Evolutionary conservation across 2,113 vertebrate species (phyloP), one percentile per base, ranked within the genome.

Genomic region (Myodes glareolus): DNA sequence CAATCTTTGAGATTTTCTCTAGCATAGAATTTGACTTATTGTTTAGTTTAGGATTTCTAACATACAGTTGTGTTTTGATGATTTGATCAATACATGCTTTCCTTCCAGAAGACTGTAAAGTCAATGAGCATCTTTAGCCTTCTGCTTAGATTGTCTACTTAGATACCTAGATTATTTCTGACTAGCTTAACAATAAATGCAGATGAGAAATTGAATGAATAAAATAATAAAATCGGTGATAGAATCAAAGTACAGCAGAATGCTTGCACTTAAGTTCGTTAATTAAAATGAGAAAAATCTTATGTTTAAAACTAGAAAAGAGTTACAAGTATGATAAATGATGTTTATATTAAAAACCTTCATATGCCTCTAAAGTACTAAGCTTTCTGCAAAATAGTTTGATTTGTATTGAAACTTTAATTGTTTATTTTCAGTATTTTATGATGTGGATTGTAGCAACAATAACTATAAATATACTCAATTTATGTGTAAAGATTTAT

Each of bases 231-330:
- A 77, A 39, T 4, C 2, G 9, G 1, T 7, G 23, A 75, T 52
- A 68, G 65, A 2, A 52, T 84, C n/a, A 91, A 55, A 1, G 16
- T 88, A 52, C 4, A 58, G 14, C 36, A 93, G 16, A 88, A 97
- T 85, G 9, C 6, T 93, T 50, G 45, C 16, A 89, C 7, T 89
- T 73, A 80, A 55, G 19, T 67, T 10, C 0, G 47, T 68, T 90
- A 50, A 70, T 67, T 85, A 88, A 61, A 91, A 80, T 91, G 8
- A 73, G 14, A 72, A 94, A 50, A 68, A 2, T 6, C 2, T 85
- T 76, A 31, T 70, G 7, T 82, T 97, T 84, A 95, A 91, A 95
- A 63, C 81, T 73, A 11, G 11, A 17, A 92, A 85, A 94, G 85
- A 88, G 61, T 88, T 90, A 68, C 70, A 92, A 55, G 39, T 75